Conservation (phyloP, 2,888 invertebrate genomes). For the Nephrotoma appendiculata region DNA sequence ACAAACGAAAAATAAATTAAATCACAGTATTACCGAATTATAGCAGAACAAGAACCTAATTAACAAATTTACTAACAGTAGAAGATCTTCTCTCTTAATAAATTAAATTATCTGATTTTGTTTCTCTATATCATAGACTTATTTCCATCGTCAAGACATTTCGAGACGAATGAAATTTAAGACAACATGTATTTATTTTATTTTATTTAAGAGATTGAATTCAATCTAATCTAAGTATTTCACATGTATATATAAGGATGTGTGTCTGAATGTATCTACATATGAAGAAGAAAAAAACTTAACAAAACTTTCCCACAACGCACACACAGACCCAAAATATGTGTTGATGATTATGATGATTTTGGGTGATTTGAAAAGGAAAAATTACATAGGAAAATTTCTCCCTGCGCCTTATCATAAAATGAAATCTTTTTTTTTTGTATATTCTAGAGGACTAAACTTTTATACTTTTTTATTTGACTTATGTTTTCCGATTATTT, state of each 20-base stretch:
- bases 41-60: neutral
- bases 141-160: neutral
- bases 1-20: neutral
- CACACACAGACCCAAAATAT: neutral
- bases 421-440: neutral
- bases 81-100: neutral
- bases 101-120: neutral
- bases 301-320: neutral
- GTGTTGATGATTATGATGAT: neutral
- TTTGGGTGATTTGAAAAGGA: neutral
- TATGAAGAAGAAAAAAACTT: neutral
- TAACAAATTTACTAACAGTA: neutral
- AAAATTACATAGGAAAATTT: neutral
- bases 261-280: neutral
- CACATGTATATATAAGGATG: neutral
- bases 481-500: neutral
- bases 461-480: neutral
- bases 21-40: neutral
- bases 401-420: neutral
- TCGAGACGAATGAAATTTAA: neutral
- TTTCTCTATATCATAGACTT: neutral
- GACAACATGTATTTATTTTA: neutral
- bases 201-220: neutral
- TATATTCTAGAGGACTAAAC: neutral
- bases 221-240: neutral